Base-by-base conservation (phyloP, 2,797 vertebrate genomes). In the Oceanodroma leucorhoa region DNA sequence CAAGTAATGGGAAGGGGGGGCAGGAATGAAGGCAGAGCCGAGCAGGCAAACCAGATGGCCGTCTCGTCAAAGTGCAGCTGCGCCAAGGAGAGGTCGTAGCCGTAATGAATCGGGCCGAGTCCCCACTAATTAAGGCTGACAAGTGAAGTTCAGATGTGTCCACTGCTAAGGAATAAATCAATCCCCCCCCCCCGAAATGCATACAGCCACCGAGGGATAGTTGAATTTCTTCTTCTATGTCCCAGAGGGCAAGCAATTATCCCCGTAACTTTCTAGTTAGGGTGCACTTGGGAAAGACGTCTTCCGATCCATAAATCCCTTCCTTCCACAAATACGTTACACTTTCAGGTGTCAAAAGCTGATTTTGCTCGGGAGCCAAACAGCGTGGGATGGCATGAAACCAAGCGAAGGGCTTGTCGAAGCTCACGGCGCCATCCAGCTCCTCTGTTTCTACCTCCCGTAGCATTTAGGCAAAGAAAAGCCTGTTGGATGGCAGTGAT, bases 141-240 rank as follows among this genome's bases (percentile, higher is more conserved):
- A 86, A 32, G 71, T 10, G 1, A 26, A n/a, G 72, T 55, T 84
- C 83, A 64, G 75, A 50, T 55, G 76, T 58, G 65, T 53, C 75
- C 88, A 67, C n/a, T 27, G 36, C 18, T 36, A 51, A 91, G 78
- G 88, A 87, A 92, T 91, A 96, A 97, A 96, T 95, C 89, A 94
- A 60, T 41, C 60, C 76, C 46, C 36, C 46, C 36, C 12, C 34
- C 22, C 60, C 53, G 79, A 58, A 77, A 62, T 6, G 34, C 45
- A 32, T 19, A 64, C 0, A 1, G 58, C 61, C 70, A 51, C 3
- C 1, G 4, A 67, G 40, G 40, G 36, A 29, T 3, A 3, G 50
- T 12, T 29, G 55, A 36, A 62, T 78, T 91, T 83, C 55, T 78
- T 77, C 70, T 51, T 15, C 77, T 54, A 45, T 10, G 2, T 36